phyloP scores from a whole-genome alignment of 2,888 invertebrate genomes.

The Pseudococcus longispinus region DNA sequence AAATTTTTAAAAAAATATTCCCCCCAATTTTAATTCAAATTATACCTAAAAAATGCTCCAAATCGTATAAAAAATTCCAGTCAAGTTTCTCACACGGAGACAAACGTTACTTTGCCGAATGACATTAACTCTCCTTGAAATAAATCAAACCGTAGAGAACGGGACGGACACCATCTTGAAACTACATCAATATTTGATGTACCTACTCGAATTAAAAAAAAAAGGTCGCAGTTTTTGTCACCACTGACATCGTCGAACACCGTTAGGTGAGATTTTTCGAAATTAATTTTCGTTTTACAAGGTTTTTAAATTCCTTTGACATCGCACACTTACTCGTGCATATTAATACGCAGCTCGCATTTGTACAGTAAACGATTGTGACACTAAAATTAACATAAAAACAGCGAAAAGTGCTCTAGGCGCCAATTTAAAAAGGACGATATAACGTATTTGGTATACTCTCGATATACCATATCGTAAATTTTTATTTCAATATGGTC shows the following conservation, averaged over 20 bases:
- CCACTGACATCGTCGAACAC: background rate
- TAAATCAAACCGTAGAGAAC: no score
- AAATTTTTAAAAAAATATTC: no score
- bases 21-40: no score
- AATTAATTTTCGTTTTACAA: background rate
- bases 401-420: background rate
- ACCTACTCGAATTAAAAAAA: background rate
- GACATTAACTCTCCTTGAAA: no score
- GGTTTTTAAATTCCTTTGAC: background rate
- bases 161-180: no score
- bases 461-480: background rate
- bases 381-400: background rate
- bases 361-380: background rate
- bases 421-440: background rate
- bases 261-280: no score
- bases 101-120: no score
- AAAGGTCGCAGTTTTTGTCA: background rate
- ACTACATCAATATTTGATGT: no score
- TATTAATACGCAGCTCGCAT: background rate
- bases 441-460: background rate
- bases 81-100: no score
- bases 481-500: constrained; percentile 7
- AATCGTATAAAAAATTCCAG: no score
- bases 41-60: no score
- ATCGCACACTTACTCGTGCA: background rate